phyloP scores from a whole-genome alignment of 2,888 invertebrate species.

The Caenorhabditis uteleia region DNA sequence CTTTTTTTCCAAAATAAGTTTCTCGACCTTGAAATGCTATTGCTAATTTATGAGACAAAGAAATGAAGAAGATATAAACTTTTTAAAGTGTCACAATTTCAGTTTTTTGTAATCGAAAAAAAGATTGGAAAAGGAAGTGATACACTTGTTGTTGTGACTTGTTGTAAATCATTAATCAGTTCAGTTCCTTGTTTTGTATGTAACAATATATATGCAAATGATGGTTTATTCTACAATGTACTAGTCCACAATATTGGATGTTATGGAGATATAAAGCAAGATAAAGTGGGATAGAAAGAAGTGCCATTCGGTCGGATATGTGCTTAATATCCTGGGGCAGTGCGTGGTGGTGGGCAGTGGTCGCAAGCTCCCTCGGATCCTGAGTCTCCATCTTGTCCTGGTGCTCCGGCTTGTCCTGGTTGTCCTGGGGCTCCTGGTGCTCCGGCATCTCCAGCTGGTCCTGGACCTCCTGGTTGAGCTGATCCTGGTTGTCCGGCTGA shows the following conservation, averaged over 20 bases:
- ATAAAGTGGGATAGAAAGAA: neutral
- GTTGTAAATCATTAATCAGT: no score
- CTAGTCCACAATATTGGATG: slow-evolving; percentile 25
- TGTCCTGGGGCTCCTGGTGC: slow-evolving; percentile 46
- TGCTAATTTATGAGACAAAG: no score
- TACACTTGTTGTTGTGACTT: no score
- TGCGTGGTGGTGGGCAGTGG: slow-evolving; percentile 50
- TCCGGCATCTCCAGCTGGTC: slow-evolving; percentile 42
- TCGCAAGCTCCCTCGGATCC: slow-evolving; percentile 49
- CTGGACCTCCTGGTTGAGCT: slow-evolving; percentile 36
- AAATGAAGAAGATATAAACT: no score
- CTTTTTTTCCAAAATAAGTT: no score
- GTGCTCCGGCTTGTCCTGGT: slow-evolving; percentile 39
- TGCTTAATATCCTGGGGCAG: slow-evolving; percentile 48
- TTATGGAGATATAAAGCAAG: slow-evolving; percentile 34
- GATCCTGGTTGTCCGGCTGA: slow-evolving; percentile 40
- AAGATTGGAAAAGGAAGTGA: no score
- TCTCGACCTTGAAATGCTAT: no score
- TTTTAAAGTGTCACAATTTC: no score
- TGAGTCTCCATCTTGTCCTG: slow-evolving; percentile 37
- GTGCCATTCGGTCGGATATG: no score
- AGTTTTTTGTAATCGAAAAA: no score
- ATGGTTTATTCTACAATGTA: slow-evolving; percentile 27
- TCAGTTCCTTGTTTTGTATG: no score
- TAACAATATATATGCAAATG: no score